Base-by-base conservation (phyloP, 2,113 vertebrate genomes). In the Megaleporinus macrocephalus region DNA sequence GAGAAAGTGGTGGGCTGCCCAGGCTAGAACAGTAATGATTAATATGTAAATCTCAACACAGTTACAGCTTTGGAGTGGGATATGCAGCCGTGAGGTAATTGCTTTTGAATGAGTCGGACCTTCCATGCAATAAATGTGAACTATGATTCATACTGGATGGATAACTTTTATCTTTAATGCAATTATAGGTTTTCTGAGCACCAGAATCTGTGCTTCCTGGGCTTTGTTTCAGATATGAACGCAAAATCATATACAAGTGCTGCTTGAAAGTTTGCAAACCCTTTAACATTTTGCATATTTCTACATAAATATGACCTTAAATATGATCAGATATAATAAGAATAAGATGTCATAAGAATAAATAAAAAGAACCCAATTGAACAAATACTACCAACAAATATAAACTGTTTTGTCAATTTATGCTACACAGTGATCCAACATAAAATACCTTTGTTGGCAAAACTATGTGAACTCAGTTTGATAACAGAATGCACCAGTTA, bases 61-160 rank as follows among this genome's bases (percentile, higher is more conserved):
- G 33, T 44, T 24, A 70, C 15, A 22, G 30, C 62, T 41, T 12
- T 41, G 36, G 33, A 70, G n/a, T 4, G 44, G 66, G 5, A 69
- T 33, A 14, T 14, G n/a, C 66, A 70, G 66, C 33, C n/a, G 20
- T 70, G 66, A 70, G 36, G 66, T 70, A 70, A 44, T 44, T 69
- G 66, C 66, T 70, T 70, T 70, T 44, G 33, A 44, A 70, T 70
- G 20, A 70, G 66, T 14, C 44, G 36, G 66, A 70, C 33, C 33
- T 70, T 20, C 57, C n/a, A 26, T 13, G 57, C 66, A 70, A 24
- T 14, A 70, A 41, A n/a, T 70, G 18, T 70, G 22, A 44, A 70
- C 33, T 70, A 44, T 44, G 66, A 44, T 44, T 24, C 11, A 70
- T 12, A 20, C 15, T 20, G 7, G 65, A 68, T 68, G 30, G 30